Evolutionary conservation across 2,113 vertebrate genomes (phyloP).

Genomic region (Lethenteron reissneri): DNA sequence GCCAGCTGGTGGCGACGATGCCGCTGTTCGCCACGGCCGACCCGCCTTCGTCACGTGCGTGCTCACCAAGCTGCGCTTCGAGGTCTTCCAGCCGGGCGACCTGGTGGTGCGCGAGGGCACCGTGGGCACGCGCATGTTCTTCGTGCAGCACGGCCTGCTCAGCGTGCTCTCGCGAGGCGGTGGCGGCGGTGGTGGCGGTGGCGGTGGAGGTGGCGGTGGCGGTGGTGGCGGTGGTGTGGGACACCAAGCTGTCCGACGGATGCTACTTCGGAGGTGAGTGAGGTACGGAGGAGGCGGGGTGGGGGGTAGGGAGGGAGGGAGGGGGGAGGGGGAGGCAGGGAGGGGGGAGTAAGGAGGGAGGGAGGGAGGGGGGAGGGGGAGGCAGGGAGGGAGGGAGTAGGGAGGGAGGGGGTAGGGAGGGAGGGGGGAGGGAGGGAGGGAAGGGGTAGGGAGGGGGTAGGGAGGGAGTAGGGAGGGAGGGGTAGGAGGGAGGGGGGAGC

Average conservation of each 20-base stretch:
- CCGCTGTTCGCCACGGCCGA: constrained; percentile 76
- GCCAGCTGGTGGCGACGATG: constrained; percentile 83
- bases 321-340: too few relatives aligned
- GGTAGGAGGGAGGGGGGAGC: too few relatives aligned
- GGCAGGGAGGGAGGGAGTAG: too few relatives aligned
- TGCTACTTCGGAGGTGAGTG: constrained; percentile 79
- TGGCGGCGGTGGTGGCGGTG: constrained; percentile 24
- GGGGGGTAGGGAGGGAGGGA: too few relatives aligned
- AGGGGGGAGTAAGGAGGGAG: too few relatives aligned
- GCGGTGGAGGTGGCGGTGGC: too few relatives aligned
- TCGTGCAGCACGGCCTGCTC: constrained; percentile 83
- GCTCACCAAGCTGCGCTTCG: constrained; percentile 78
- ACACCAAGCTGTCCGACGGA: constrained; percentile 80
- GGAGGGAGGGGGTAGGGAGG: too few relatives aligned
- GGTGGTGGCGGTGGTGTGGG: constrained; percentile 15
- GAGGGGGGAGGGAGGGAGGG: too few relatives aligned
- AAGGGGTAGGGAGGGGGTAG: too few relatives aligned
- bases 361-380: too few relatives aligned
- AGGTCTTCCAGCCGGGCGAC: constrained; percentile 79
- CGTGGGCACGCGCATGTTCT: constrained; percentile 88
- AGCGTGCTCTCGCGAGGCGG: constrained; percentile 73
- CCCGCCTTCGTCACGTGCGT: constrained; percentile 89
- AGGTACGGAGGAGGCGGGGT: too few relatives aligned
- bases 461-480: too few relatives aligned
- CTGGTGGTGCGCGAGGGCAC: constrained; percentile 89